Evolutionary conservation across 2,888 invertebrate genomes (phyloP), one percentile per base, ranked within the genome.

Genomic region (Drosophila pegasa): DNA sequence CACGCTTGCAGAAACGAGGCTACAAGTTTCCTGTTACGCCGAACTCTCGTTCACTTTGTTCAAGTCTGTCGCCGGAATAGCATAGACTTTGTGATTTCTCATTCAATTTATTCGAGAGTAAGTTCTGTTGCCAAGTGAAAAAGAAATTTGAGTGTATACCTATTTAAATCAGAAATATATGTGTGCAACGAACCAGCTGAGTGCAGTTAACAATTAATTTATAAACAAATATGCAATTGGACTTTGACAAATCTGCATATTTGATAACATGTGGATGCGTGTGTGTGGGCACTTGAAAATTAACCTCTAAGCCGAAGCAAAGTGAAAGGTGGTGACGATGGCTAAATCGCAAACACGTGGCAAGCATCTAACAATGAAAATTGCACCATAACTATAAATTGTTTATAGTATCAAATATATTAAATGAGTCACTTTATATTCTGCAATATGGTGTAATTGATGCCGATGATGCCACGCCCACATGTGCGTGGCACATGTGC

Each of bases 31-130:
- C 71, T 77, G 60, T 61, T 91, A 92, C 92, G 92, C 92, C 91
- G 78, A 91, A 93, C 93, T 92, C 94, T 94, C 94, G 94, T 93
- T 93, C 94, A 94, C 94, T 94, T 94, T 94, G 94, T 94, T 94
- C 94, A 94, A 93, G 94, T 94, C 94, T 94, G 93, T 94, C 93
- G 94, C 94, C 94, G 94, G 93, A 93, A 93, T 93, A 93, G 94
- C 94, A 94, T 91, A 90, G 90, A 81, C 88, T 90, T 84, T 89
- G 90, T 91, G 89, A 89, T 90, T 88, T 90, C 89, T 91, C 89
- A 80, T 89, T 88, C 85, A 88, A 89, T 90, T 91, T 90, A 76
- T 88, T 89, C 86, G 76, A 82, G 89, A 90, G 90, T 91, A 91
- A 91, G 90, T 91, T 91, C 58, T 60, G 52, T 45, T 69, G 20